Percentiles rank a stretch among this genome's conserved stretches.
These are phyloP conservation scores for Pagetopsis macropterus DNA, from an alignment of 2,797 vertebrate genomes.

Conservation along the genomic window DNA sequence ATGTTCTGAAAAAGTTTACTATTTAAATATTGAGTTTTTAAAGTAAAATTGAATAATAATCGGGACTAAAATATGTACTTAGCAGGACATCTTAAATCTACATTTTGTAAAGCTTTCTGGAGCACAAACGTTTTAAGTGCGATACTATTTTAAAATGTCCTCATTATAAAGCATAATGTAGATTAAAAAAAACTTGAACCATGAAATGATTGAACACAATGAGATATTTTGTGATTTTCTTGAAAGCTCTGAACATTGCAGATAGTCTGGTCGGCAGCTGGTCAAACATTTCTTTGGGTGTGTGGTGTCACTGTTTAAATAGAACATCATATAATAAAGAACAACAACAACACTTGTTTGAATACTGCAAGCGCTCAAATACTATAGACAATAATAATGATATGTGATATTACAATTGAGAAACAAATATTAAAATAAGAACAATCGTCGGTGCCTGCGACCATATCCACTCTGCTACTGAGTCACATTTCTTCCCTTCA, in stretches of 20 bases:
- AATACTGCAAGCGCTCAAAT: background rate
- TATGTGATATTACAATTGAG: background rate
- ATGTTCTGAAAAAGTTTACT: too few relatives aligned
- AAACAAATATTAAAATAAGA: background rate
- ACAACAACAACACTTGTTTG: background rate
- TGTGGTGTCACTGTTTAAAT: background rate
- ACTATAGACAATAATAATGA: background rate
- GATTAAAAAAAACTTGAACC: background rate
- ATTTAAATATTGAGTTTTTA: too few relatives aligned
- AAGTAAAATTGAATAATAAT: too few relatives aligned
- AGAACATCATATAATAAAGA: background rate
- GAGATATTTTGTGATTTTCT: background rate
- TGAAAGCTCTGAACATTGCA: background rate
- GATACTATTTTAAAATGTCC: too few relatives aligned
- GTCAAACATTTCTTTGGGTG: background rate
- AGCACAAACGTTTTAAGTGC: background rate
- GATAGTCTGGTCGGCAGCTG: background rate
- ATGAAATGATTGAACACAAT: background rate
- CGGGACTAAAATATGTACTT: background rate
- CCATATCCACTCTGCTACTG: too few relatives aligned
- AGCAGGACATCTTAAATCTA: background rate
- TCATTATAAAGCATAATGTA: too few relatives aligned
- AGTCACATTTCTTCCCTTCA: too few relatives aligned
- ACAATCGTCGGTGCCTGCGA: background rate
- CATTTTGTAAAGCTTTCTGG: background rate